Conservation (phyloP, 2,888 invertebrate genomes). For the Agonopterix arenella region DNA sequence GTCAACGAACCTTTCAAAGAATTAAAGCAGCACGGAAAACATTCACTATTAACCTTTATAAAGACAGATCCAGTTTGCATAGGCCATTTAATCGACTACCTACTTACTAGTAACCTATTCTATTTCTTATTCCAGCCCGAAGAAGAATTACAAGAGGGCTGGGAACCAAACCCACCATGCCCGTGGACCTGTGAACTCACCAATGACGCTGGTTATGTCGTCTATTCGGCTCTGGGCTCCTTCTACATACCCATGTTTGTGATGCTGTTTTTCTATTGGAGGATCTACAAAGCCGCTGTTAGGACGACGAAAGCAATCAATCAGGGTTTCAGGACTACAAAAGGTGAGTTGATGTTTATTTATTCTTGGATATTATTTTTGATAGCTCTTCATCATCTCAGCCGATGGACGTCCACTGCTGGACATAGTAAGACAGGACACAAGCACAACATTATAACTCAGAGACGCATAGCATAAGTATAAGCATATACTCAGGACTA, state of each 20-base stretch:
- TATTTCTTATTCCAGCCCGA: slow-evolving; percentile 37
- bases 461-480: too few relatives aligned
- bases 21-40: too few relatives aligned
- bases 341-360: slow-evolving; percentile 65
- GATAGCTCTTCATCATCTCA: not conserved
- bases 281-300: slow-evolving; percentile 96
- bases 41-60: too few relatives aligned
- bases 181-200: slow-evolving; percentile 94
- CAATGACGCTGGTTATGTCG: slow-evolving; percentile 96
- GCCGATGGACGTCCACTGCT: not conserved
- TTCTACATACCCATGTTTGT: slow-evolving; percentile 99
- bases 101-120: too few relatives aligned
- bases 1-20: too few relatives aligned
- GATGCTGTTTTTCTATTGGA: slow-evolving; percentile 98
- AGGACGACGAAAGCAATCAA: slow-evolving; percentile 95
- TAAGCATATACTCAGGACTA: too few relatives aligned
- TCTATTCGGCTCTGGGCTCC: slow-evolving; percentile 98
- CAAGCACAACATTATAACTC: too few relatives aligned
- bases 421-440: too few relatives aligned
- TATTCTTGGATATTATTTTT: not conserved
- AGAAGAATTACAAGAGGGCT: slow-evolving; percentile 43
- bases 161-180: slow-evolving; percentile 77
- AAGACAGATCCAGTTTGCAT: too few relatives aligned
- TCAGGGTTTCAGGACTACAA: slow-evolving; percentile 92
- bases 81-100: too few relatives aligned